Evolutionary conservation across 2,797 vertebrate species (phyloP), one percentile per base, ranked within the genome.

Genomic region (Pangasius djambal): DNA sequence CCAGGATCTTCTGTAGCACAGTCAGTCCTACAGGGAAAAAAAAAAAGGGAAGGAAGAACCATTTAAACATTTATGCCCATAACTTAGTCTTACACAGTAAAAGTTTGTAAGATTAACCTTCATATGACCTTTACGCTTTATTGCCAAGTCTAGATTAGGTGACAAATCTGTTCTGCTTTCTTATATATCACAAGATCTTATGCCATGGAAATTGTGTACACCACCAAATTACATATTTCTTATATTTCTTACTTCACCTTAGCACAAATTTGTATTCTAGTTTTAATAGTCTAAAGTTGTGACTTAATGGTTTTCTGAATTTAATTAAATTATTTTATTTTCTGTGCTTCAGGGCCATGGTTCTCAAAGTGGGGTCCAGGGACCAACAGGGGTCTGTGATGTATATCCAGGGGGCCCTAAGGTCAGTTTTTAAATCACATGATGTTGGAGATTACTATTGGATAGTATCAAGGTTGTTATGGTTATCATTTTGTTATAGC

Each of bases 1-100:
- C 98, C 93, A 99, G 92, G 69, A 99, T 98, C 94, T 96, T 98
- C 95, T 99, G 98, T 87, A 99, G 95, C 78, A 99, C 98, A 0
- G 97, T 96, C 94, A 99, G 91, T 87, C 98, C 98, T 99, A 28
- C n/a, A 87, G 57, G 52, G 44, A 1, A 40, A 40, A 48, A 57
- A 90, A 48, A 40, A 28, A 20, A 44, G 13, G 67, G 1, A 72
- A 52, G 83, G 63, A 75, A 15, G 69, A 55, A 87, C 13, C 12
- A 52, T 34, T 83, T 15, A 22, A 55, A 70, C 20, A 50, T 65
- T 40, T 34, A 52, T 86, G 4, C 40, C 61, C 37, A 37, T 61
- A 52, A 89, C 65, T 34, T 44, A 63, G 44, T 63, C 20, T 67
- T 59, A 72, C n/a, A 70, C 16, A 67, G 52, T 20, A 63, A 40